Base-by-base conservation (phyloP, 2,113 vertebrate genomes). In the Turnix velox region DNA sequence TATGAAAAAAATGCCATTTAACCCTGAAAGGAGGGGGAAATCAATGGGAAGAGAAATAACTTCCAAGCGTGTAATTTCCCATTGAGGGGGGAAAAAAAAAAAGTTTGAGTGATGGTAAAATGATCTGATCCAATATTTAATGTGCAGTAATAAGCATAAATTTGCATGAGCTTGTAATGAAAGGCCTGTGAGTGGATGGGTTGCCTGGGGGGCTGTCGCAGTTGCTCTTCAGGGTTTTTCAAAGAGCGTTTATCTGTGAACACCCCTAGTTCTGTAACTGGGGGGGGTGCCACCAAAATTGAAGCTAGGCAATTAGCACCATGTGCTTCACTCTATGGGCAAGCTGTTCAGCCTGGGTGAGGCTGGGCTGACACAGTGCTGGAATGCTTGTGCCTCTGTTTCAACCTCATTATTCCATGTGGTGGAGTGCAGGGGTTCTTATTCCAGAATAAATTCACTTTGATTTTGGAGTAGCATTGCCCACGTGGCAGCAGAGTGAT, bases 91-190 rank as follows among this genome's bases (percentile, higher is more conserved):
- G 7, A 15, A 39, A 24, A 20, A 11, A 7, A 24, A 42, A 7
- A 25, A 39, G 42, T 31, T 59, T 62, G 66, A 78, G 57, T 79
- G 31, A 1, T 39, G 69, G 76, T 91, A 33, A 78, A 94, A 68
- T 0, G 10, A 14, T 68, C 28, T 18, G 39, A 78, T 78, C 57
- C 52, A 14, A 66, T 40, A 59, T 40, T 80, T 19, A 15, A 2
- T 25, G 52, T 63, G 6, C 24, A 19, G 24, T 31, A 74, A 87
- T 84, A 30, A 51, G 76, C 65, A 67, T 71, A 55, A 71, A 91
- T 91, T 78, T 92, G 66, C 77, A 48, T 63, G 69, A 63, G 73
- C 20, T 46, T 39, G n/a, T 81, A 87, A 31, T 12, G 73, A 51
- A n/a, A 46, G 58, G 42, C 12, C 33, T 39, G 75, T 17, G 17